Percentiles rank a stretch among this genome's conserved stretches.
phyloP scores from a whole-genome alignment of 1,140 invertebrate genomes.

The Apis dorsata region DNA sequence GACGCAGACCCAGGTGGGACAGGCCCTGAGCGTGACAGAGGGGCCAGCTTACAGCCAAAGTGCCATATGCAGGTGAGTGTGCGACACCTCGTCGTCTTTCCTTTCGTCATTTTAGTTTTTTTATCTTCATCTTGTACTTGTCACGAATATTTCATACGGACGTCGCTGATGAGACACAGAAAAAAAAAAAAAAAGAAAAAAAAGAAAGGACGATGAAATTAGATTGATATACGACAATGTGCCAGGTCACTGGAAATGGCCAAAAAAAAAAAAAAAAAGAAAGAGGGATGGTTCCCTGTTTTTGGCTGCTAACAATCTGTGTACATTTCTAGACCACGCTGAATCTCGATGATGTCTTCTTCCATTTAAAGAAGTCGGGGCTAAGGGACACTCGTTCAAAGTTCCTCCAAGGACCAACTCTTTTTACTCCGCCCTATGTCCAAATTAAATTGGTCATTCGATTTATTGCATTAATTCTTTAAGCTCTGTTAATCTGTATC shows the following conservation, averaged over 20 bases:
- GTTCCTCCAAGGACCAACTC: background rate
- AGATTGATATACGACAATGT: slow-evolving; percentile 58
- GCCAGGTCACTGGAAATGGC: slow-evolving; percentile 79
- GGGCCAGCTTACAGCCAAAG: slow-evolving; percentile 99
- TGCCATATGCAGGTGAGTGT: slow-evolving; percentile 96
- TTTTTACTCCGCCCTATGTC: background rate
- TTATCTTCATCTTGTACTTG: background rate
- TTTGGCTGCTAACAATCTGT: slow-evolving; percentile 1
- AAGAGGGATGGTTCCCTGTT: background rate
- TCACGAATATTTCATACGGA: slow-evolving; percentile 43
- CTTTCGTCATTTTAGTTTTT: background rate
- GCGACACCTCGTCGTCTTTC: slow-evolving; percentile 4
- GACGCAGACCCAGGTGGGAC: slow-evolving; percentile 97
- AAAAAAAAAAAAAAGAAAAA: background rate
- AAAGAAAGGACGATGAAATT: background rate
- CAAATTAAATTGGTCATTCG: slow-evolving; percentile 1
- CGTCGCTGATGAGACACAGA: slow-evolving; percentile 56
- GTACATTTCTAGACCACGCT: background rate
- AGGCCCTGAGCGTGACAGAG: slow-evolving; percentile 96
- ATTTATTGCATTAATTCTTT: background rate
- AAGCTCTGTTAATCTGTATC: background rate
- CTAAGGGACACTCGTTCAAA: background rate
- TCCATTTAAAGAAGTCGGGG: background rate
- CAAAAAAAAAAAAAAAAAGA: slow-evolving; percentile 55
- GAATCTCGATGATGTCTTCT: background rate